Base-by-base conservation (phyloP, 2,797 vertebrate species). In the Ptychadena robeensis region DNA sequence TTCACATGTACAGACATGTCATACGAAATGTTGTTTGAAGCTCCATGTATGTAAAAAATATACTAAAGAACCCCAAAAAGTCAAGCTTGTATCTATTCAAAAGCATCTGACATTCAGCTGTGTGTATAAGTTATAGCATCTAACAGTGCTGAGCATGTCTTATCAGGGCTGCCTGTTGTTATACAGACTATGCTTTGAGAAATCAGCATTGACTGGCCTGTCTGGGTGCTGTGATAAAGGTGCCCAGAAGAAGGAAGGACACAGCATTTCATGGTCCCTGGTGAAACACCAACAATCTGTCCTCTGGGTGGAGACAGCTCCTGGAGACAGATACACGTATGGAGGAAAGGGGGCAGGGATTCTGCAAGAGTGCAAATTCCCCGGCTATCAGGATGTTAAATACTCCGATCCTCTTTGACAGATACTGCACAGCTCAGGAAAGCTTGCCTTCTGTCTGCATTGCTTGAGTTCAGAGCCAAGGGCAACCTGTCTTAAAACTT, bases 321-420 rank as follows among this genome's bases (percentile, higher is more conserved):
- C 61, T 48, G 79, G 80, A 35, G 81, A 67, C 73, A 68, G 85
- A 44, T 38, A 59, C 61, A 53, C 35, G 27, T 38, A 72, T 37
- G 32, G 18, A 78, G 81, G 61, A 61, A 73, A 74, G 32, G 81
- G 68, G 71, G 85, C 67, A 63, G 82, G 80, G 77, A 63, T 48
- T 63, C 34, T 76, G 76, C 73, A 80, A 80, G 83, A 48, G 78
- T 81, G 86, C 75, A 80, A 85, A 86, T 85, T 85, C 80, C 82
- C 72, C 53, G 72, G 81, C 72, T 80, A 78, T 81, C 84, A 73
- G 68, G 87, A 89, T 92, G 79, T 92, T 93, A 95, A 95, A 94
- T 91, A 89, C 93, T 91, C 89, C 93, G 95, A 95, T 95, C 95
- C 94, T 95, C 94, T 95, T 95, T 95, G 93, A 93, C 77, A 76